Conservation (phyloP, 2,888 invertebrate genomes). For the Unio pictorum region DNA sequence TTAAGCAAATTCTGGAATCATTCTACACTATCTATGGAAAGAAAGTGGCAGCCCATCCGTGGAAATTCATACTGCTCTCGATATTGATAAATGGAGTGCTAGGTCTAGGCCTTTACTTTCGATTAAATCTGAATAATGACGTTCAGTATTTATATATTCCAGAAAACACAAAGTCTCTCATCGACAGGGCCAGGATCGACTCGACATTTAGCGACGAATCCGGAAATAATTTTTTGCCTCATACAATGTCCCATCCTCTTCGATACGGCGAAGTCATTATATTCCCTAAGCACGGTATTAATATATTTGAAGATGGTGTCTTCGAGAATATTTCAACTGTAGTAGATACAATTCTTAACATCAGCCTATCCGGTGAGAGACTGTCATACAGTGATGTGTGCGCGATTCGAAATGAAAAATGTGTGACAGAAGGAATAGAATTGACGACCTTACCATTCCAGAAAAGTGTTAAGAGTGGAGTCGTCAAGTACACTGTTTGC, state of each 20-base stretch:
- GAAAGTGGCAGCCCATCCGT: neutral
- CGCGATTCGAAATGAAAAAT: no score
- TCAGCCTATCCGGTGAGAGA: no score
- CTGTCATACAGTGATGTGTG: no score
- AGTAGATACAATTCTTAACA: no score
- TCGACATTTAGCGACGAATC: constrained; percentile 3
- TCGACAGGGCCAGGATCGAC: neutral
- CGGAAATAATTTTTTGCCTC: neutral
- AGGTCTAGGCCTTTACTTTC: neutral
- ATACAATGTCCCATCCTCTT: neutral
- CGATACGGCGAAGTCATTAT: constrained; percentile 1
- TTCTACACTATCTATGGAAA: constrained; percentile 1
- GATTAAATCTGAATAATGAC: neutral
- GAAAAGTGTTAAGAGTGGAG: no score
- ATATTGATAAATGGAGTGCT: constrained; percentile 1
- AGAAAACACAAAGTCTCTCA: neutral
- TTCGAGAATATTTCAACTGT: no score
- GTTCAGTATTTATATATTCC: neutral
- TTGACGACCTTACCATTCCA: no score
- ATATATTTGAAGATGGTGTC: no score
- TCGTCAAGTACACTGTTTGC: no score
- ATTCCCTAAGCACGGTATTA: neutral
- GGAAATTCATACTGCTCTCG: neutral
- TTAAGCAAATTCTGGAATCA: no score
- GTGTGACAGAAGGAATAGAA: no score